A percentile compares a stretch with the other conserved stretches of the same genome.
Evolutionary conservation across 2,113 vertebrate species (phyloP).

Genomic region (Benitochromis conjunctus): DNA sequence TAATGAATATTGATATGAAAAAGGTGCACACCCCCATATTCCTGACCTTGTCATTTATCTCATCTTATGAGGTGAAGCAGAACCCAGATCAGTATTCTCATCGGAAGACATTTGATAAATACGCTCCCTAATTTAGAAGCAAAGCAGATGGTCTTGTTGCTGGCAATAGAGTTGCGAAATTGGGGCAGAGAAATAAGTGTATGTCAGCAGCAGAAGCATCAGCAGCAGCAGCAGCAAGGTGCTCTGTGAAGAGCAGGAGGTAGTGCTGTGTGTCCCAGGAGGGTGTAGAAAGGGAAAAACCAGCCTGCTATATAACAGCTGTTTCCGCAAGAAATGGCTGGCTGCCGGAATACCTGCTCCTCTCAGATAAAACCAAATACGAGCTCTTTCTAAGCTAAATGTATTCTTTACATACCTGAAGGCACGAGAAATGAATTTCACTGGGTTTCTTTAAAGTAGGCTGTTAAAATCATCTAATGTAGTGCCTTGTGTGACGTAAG

Average conservation of each 20-base stretch:
- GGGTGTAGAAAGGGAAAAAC: neutral
- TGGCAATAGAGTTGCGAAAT: slow-evolving; percentile 14
- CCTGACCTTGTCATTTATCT: slow-evolving; percentile 43
- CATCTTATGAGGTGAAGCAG: neutral
- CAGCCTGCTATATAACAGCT: slow-evolving; percentile 37
- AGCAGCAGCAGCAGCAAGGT: slow-evolving; percentile 6
- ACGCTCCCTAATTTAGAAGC: slow-evolving; percentile 24
- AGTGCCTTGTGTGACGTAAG: neutral
- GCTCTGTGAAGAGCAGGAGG: neutral
- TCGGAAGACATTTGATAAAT: slow-evolving; percentile 33
- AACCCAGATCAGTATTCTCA: slow-evolving; percentile 5
- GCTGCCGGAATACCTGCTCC: slow-evolving; percentile 9
- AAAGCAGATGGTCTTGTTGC: slow-evolving; percentile 38
- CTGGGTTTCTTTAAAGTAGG: neutral
- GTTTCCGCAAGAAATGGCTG: slow-evolving; percentile 30
- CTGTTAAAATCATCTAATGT: neutral
- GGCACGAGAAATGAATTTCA: neutral
- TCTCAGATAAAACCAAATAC: neutral
- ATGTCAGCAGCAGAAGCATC: slow-evolving; percentile 28
- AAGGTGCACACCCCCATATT: neutral
- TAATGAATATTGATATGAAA: slow-evolving; percentile 16
- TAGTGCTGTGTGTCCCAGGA: slow-evolving; percentile 14
- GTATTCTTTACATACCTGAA: neutral
- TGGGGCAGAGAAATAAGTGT: slow-evolving; percentile 22
- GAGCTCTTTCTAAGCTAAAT: neutral